Evolutionary conservation across 2,888 invertebrate species (phyloP).

Genomic region (Tortricodes alternella): DNA sequence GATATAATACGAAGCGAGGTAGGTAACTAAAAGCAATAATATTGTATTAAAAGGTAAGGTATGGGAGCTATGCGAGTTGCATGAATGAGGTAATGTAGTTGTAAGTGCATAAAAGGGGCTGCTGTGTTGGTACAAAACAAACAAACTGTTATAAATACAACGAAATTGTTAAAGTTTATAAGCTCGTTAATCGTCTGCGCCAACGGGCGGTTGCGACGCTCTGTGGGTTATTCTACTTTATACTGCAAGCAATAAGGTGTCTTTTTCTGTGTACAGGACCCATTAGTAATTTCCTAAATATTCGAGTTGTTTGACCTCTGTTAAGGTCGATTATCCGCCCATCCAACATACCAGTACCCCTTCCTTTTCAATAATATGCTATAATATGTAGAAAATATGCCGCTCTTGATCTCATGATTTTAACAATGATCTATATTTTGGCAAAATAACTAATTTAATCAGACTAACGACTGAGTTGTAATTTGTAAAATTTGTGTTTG

Average conservation of each 20-base stretch:
- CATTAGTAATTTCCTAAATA: no score
- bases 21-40: not conserved
- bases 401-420: constrained; percentile 22
- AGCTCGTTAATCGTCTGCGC: no score
- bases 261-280: no score
- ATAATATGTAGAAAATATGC: not conserved
- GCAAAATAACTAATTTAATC: constrained; percentile 17
- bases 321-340: no score
- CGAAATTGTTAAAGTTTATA: no score
- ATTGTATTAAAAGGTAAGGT: not conserved
- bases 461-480: constrained; percentile 2
- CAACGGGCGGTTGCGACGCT: no score
- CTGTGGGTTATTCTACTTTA: no score
- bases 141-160: no score
- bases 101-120: not conserved
- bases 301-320: no score
- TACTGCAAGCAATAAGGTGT: no score
- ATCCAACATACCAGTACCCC: no score
- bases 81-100: not conserved
- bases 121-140: not conserved
- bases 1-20: not conserved
- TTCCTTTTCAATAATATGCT: not conserved
- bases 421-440: constrained; percentile 16
- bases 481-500: not conserved
- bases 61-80: not conserved